Percentiles rank a stretch among this genome's conserved stretches.
Conservation (phyloP, 1,140 invertebrate species). For the Hermatobates lingyangjiaoensis region DNA sequence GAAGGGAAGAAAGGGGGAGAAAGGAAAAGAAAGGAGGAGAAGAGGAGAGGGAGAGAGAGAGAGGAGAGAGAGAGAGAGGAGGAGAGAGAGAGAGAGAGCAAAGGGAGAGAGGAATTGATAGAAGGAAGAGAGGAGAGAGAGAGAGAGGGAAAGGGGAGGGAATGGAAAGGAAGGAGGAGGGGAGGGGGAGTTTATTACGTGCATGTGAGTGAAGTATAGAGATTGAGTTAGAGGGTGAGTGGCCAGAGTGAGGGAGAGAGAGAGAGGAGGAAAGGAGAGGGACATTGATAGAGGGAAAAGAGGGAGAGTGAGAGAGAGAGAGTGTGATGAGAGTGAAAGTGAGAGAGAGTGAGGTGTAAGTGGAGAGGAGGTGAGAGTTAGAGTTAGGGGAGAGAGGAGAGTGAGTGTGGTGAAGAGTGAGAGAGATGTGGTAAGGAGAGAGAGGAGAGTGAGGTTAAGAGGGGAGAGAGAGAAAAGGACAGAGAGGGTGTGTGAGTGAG, state of each 20-base stretch:
- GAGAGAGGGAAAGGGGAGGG: neutral
- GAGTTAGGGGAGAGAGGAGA: neutral
- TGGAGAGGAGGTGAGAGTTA: neutral
- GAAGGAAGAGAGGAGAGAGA: neutral
- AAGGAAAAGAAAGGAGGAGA: neutral
- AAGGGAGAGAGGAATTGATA: neutral
- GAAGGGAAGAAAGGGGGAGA: too few species aligned
- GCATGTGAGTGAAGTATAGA: neutral
- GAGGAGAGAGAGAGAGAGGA: neutral
- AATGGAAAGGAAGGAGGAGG: neutral
- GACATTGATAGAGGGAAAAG: conserved; percentile 10
- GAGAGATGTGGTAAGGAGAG: neutral
- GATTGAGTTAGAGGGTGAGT: conserved; percentile 3
- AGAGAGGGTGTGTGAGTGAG: neutral
- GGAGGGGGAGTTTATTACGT: neutral
- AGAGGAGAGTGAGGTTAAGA: neutral
- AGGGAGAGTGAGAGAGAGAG: neutral
- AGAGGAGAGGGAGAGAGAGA: neutral
- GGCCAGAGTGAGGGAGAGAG: conserved; percentile 19
- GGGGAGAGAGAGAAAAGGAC: neutral
- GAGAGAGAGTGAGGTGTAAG: neutral
- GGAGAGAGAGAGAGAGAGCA: neutral
- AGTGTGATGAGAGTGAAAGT: conserved; percentile 1
- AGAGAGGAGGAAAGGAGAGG: conserved; percentile 20
- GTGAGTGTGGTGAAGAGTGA: neutral